phyloP scores from a whole-genome alignment of 2,797 vertebrate genomes.

The Synanceia verrucosa region DNA sequence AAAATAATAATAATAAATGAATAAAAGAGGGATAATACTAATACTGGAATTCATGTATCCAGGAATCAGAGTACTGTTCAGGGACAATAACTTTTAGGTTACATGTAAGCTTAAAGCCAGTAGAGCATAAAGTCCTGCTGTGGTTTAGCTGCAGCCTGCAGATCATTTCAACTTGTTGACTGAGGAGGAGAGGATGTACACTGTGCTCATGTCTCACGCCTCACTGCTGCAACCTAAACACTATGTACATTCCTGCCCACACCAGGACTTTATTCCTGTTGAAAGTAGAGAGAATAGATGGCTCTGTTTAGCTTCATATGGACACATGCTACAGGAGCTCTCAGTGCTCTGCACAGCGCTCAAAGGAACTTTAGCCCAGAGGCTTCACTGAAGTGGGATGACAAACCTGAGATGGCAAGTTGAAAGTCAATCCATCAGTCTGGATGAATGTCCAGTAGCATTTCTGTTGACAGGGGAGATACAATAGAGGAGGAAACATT shows the following conservation, averaged over 20 bases:
- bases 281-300: slow-evolving; percentile 21
- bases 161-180: not conserved
- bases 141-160: not conserved
- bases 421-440: slow-evolving; percentile 61
- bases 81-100: no score
- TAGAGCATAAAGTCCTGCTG: no score
- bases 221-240: slow-evolving; percentile 2
- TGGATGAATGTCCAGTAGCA: slow-evolving; percentile 58
- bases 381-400: slow-evolving; percentile 51
- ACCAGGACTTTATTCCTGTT: not conserved
- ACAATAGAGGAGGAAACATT: slow-evolving; percentile 27
- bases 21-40: no score
- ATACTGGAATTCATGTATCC: no score
- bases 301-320: slow-evolving; percentile 28
- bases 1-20: no score
- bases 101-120: no score
- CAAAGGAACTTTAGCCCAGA: slow-evolving; percentile 41
- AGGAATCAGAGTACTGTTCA: no score
- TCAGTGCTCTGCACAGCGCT: slow-evolving; percentile 44
- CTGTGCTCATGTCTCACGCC: not conserved
- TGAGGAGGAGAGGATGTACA: not conserved
- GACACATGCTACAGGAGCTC: slow-evolving; percentile 37
- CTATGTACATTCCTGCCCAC: slow-evolving; percentile 1
- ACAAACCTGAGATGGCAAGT: slow-evolving; percentile 53
- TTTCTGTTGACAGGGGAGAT: slow-evolving; percentile 49